A percentile compares a stretch with the other conserved stretches of the same genome.
Conservation (phyloP, 2,113 vertebrate species). For the Crotophaga sulcirostris region DNA sequence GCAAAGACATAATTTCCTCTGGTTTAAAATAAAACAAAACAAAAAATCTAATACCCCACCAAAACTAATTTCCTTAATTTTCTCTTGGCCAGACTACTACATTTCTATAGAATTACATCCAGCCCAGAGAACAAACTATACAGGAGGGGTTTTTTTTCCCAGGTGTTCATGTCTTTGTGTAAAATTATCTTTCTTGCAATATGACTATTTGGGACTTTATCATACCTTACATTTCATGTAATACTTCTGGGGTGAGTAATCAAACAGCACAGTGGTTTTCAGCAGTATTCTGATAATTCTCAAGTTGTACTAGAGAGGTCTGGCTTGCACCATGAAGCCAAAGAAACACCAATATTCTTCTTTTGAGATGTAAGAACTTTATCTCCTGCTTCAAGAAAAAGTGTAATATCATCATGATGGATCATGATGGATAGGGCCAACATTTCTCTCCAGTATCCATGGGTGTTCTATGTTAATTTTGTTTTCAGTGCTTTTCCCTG, state of each 20-base stretch:
- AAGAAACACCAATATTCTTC: neutral
- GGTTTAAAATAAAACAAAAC: neutral
- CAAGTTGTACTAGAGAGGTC: neutral
- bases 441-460: neutral
- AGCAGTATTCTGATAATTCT: neutral
- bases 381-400: neutral
- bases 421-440: rapidly evolving
- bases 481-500: neutral
- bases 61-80: constrained; percentile 42
- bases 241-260: neutral
- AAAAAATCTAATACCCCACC: neutral
- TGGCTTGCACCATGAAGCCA: neutral
- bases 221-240: neutral
- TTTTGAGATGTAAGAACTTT: neutral
- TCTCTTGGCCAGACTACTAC: constrained; percentile 17
- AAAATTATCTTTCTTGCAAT: neutral
- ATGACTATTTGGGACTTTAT: neutral
- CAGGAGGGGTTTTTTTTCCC: neutral
- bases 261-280: neutral
- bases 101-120: constrained; percentile 36
- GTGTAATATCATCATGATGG: rapidly evolving
- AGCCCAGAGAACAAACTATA: neutral
- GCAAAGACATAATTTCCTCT: constrained; percentile 14
- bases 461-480: neutral
- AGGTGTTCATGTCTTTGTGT: neutral